Evolutionary conservation across 2,113 vertebrate genomes (phyloP).

Genomic region (Mirza zaza): DNA sequence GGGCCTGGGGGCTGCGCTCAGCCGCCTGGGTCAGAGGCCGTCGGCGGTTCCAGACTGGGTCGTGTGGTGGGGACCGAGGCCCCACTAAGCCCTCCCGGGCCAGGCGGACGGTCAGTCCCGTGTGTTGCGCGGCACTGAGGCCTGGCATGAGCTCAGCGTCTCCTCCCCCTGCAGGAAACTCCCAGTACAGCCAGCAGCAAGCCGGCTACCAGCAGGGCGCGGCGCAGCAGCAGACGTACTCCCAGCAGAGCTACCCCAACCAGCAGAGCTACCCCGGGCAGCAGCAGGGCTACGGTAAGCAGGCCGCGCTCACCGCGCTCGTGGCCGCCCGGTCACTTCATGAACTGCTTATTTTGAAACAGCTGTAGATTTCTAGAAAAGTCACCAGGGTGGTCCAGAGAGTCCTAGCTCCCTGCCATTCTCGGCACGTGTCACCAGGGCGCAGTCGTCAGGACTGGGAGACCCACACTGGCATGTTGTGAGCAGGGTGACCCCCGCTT

Average conservation of each 20-base stretch:
- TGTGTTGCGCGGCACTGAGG: too few species aligned
- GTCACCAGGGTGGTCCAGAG: rapidly evolving
- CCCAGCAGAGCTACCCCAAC: conserved; percentile 94
- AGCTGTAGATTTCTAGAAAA: background rate
- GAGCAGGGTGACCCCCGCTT: background rate
- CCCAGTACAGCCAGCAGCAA: conserved; percentile 96
- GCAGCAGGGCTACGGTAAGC: conserved; percentile 91
- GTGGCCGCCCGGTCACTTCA: rapidly evolving
- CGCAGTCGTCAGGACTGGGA: rapidly evolving
- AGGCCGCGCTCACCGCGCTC: background rate
- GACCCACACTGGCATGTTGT: rapidly evolving
- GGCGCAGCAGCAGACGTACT: conserved; percentile 91
- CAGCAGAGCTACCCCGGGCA: conserved; percentile 94
- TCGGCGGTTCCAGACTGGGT: too few species aligned
- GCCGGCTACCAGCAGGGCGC: conserved; percentile 93
- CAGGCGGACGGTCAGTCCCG: too few species aligned
- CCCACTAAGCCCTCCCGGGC: too few species aligned
- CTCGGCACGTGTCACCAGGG: rapidly evolving
- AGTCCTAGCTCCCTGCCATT: rapidly evolving
- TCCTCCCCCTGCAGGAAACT: conserved; percentile 86
- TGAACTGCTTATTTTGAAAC: too few species aligned
- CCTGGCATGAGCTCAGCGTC: background rate
- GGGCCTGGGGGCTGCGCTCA: too few species aligned
- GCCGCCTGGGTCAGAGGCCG: too few species aligned
- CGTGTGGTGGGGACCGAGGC: too few species aligned